phyloP scores from a whole-genome alignment of 1,140 invertebrate species.

The Temnothorax longispinosus region DNA sequence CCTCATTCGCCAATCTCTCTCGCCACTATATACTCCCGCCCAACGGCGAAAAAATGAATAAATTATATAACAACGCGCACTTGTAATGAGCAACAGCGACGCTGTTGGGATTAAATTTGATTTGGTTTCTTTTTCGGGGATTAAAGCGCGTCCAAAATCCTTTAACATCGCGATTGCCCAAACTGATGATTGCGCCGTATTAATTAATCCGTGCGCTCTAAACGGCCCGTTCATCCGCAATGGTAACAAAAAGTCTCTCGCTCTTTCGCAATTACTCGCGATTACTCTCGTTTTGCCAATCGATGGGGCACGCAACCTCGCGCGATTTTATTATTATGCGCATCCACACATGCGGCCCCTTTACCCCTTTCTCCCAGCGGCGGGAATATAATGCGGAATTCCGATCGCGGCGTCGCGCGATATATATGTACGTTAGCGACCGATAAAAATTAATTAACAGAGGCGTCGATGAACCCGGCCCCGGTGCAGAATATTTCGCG shows the following conservation, averaged over 20 bases:
- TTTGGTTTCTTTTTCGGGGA: slow-evolving; percentile 26
- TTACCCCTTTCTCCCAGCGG: not conserved
- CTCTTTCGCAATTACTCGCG: slow-evolving; percentile 64
- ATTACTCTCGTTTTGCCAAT: slow-evolving; percentile 61
- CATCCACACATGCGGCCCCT: slow-evolving; percentile 21
- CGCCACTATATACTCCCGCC: not conserved
- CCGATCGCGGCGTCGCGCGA: slow-evolving; percentile 50
- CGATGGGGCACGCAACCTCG: slow-evolving; percentile 54
- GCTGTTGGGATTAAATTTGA: slow-evolving; percentile 34
- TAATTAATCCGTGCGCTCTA: slow-evolving; percentile 60
- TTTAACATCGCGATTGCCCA: slow-evolving; percentile 29
- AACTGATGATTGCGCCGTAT: slow-evolving; percentile 42
- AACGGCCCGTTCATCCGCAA: slow-evolving; percentile 54
- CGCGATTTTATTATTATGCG: slow-evolving; percentile 69
- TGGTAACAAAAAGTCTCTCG: slow-evolving; percentile 52
- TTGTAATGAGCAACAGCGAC: slow-evolving; percentile 29
- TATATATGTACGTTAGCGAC: slow-evolving; percentile 39
- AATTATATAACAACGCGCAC: slow-evolving; percentile 10
- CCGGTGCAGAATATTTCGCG: slow-evolving; percentile 64
- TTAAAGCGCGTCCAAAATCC: slow-evolving; percentile 39
- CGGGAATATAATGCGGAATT: slow-evolving; percentile 60
- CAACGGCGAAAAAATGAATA: slow-evolving; percentile 17
- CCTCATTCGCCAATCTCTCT: not conserved
- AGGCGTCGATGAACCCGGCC: slow-evolving; percentile 38
- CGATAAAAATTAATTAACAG: slow-evolving; percentile 75